Evolutionary conservation across 2,888 invertebrate species (phyloP), one percentile per base, ranked within the genome.

Genomic region (Dorcus parallelipipedus): DNA sequence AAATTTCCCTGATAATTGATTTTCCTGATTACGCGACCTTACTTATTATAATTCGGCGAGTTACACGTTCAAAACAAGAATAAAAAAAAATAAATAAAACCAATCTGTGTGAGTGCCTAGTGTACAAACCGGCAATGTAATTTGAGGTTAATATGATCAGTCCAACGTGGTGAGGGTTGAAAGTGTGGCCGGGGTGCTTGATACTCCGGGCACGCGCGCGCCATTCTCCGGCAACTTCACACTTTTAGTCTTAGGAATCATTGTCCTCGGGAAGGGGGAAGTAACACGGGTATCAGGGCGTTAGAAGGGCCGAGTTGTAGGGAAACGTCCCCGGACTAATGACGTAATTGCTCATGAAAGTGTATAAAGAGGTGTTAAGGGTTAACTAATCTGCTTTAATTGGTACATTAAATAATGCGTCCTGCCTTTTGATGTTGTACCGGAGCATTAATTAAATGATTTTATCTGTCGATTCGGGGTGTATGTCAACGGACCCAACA

Each of bases 191-290:
- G 64, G 64, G 60, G 61, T 61, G 63, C 56, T 71, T 68, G 65
- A 62, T 64, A 74, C 71, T 69, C 75, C 56, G 64, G 67, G 66
- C 76, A 76, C 76, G 76, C 69, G 62, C 65, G 63, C 65, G 71
- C 76, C 71, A 75, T 76, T 76, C 72, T 71, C 73, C 70, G 64
- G 69, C 72, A 71, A 73, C 73, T 73, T 72, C 71, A 71, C 72
- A 72, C 73, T 71, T 71, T 67, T 67, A 55, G 57, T 52, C 56
- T 52, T 53, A 47, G 53, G 55, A 56, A 56, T 58, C 52, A 52
- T 58, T 53, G 58, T 48, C 58, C 45, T 14, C 49, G 59, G 41
- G 43, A 26, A 17, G 52, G 56, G 52, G 55, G 42, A 49, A 40
- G 55, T 54, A 56, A 55, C 55, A 59, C 49, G 54, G 55, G 55